A percentile compares a stretch with the other conserved stretches of the same genome.
These are phyloP conservation scores for Syndactyla subalaris DNA, from an alignment of 2,797 vertebrate species.

Conservation along the genomic window DNA sequence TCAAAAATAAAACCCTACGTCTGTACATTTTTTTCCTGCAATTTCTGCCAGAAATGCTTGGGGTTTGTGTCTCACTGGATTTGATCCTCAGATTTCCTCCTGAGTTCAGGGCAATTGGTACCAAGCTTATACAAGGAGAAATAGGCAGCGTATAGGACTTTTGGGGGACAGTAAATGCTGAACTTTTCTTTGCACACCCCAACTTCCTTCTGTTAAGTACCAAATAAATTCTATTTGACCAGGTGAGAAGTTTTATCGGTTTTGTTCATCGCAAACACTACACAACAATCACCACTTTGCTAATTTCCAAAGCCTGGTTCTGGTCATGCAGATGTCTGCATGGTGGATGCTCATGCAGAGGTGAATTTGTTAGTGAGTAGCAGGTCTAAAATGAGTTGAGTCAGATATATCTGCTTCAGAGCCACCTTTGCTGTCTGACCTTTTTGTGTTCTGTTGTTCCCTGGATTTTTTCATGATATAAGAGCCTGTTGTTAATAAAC, in stretches of 20 bases:
- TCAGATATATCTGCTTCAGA: background rate
- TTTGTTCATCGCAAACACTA: background rate
- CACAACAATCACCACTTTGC: background rate
- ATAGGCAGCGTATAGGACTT: background rate
- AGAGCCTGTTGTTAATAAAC: background rate
- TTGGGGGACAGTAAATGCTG: background rate
- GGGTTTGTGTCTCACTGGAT: background rate
- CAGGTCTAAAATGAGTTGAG: background rate
- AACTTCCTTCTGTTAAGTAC: background rate
- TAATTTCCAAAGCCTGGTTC: background rate
- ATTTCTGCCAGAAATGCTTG: background rate
- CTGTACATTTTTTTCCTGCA: rapidly evolving
- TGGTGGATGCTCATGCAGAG: background rate
- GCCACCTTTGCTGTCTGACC: background rate
- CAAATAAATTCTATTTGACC: background rate
- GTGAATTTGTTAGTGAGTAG: background rate
- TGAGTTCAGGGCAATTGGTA: background rate
- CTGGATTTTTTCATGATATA: background rate
- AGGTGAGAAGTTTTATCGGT: background rate
- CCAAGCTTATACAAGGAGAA: background rate
- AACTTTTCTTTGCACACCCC: background rate
- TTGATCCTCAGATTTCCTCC: background rate
- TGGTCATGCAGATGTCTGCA: background rate
- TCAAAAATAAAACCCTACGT: background rate
- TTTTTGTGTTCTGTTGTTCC: background rate